Percentiles rank a stretch among this genome's conserved stretches.
Evolutionary conservation across 2,113 vertebrate species (phyloP).

Genomic region (Mellivora capensis): DNA sequence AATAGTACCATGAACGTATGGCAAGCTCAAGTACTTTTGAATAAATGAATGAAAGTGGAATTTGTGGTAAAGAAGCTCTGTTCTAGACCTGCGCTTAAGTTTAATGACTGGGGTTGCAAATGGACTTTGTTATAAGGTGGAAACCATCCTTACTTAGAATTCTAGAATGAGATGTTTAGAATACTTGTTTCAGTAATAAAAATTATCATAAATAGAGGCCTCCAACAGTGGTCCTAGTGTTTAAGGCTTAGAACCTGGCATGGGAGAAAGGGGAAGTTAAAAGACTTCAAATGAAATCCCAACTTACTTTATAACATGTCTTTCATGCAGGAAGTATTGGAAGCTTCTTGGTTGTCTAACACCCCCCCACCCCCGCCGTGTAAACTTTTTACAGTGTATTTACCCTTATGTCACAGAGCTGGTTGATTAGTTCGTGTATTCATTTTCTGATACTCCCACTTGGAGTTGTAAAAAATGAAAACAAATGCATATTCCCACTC

Average conservation of each 20-base stretch:
- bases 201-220: constrained; percentile 26
- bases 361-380: neutral
- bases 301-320: neutral
- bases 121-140: neutral
- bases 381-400: neutral
- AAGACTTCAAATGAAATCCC: constrained; percentile 13
- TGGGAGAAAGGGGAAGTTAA: neutral
- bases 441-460: constrained; percentile 40
- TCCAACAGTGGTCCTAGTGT: neutral
- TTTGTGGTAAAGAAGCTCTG: neutral
- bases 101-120: neutral
- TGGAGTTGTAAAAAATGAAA: constrained; percentile 32
- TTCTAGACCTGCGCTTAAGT: neutral
- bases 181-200: neutral
- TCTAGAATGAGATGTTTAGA: neutral
- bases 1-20: neutral
- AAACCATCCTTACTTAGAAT: neutral
- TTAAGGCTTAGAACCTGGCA: neutral
- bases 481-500: constrained; percentile 15
- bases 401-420: neutral
- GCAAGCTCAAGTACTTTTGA: neutral
- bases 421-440: neutral
- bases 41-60: neutral
- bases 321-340: neutral
- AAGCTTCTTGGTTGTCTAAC: neutral